Evolutionary conservation across 2,797 vertebrate species (phyloP).

Genomic region (Anisognathus igniventris): DNA sequence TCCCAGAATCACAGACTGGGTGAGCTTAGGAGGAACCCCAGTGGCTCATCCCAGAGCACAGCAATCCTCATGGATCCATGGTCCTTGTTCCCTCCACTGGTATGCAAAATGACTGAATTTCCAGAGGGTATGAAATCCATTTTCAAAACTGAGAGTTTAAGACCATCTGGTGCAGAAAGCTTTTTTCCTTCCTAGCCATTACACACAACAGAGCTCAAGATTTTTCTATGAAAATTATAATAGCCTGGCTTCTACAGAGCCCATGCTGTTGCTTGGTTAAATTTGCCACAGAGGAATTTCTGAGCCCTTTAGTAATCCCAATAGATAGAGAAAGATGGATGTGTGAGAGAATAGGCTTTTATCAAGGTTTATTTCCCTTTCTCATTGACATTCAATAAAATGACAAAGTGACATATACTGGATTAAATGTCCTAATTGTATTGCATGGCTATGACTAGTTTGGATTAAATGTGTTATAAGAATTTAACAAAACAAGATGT

Average conservation of each 20-base stretch:
- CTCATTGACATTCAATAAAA: background rate
- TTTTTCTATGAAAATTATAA: background rate
- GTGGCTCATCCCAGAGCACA: background rate
- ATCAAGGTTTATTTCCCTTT: background rate
- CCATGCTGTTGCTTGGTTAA: background rate
- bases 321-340: background rate
- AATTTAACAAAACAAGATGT: background rate
- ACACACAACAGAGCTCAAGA: background rate
- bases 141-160: background rate
- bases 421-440: background rate
- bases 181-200: background rate
- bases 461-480: background rate
- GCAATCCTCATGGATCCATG: rapidly evolving
- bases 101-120: background rate
- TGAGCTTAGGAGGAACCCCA: background rate
- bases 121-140: rapidly evolving
- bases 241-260: background rate
- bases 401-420: background rate
- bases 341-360: background rate
- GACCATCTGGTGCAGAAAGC: background rate
- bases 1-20: background rate
- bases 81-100: background rate
- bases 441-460: background rate
- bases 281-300: background rate
- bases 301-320: background rate